These are phyloP conservation scores for Pyrrhia umbra DNA, from an alignment of 2,888 invertebrate genomes.

Conservation along the genomic window DNA sequence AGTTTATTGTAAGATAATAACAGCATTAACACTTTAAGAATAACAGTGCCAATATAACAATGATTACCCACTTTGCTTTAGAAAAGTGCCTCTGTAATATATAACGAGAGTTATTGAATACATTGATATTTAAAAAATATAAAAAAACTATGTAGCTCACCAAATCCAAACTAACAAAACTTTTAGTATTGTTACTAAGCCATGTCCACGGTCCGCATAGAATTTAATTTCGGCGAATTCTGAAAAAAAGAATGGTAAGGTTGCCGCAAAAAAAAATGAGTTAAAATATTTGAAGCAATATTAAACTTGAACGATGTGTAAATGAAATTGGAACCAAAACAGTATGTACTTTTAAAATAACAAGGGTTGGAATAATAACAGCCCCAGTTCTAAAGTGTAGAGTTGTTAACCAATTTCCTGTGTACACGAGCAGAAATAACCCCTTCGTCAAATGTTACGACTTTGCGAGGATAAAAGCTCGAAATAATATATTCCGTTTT, in stretches of 20 bases:
- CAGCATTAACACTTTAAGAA: too few relatives aligned
- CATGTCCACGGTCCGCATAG: constrained; percentile 32
- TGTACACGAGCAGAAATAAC: constrained; percentile 20
- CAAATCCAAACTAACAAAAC: constrained; percentile 6
- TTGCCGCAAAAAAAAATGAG: background rate
- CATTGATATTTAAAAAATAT: too few relatives aligned
- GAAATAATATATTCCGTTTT: constrained; percentile 45
- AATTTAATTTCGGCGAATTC: constrained; percentile 66
- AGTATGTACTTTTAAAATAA: background rate
- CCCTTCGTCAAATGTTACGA: constrained; percentile 30
- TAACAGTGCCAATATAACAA: too few relatives aligned
- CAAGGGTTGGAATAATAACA: constrained; percentile 7
- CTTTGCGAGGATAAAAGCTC: constrained; percentile 21
- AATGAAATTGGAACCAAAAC: background rate
- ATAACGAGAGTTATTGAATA: too few relatives aligned
- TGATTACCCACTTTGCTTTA: too few relatives aligned
- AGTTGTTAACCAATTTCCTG: constrained; percentile 14
- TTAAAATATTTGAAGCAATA: too few relatives aligned
- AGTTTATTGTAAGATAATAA: too few relatives aligned
- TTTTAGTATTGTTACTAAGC: constrained; percentile 27
- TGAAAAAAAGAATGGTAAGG: constrained; percentile 11
- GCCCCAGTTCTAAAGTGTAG: background rate
- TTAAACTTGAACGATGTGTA: too few relatives aligned
- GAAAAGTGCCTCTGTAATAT: too few relatives aligned
- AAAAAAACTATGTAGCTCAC: background rate